Evolutionary conservation across 2,888 invertebrate genomes (phyloP).

Genomic region (Acanthoscelides obtectus): DNA sequence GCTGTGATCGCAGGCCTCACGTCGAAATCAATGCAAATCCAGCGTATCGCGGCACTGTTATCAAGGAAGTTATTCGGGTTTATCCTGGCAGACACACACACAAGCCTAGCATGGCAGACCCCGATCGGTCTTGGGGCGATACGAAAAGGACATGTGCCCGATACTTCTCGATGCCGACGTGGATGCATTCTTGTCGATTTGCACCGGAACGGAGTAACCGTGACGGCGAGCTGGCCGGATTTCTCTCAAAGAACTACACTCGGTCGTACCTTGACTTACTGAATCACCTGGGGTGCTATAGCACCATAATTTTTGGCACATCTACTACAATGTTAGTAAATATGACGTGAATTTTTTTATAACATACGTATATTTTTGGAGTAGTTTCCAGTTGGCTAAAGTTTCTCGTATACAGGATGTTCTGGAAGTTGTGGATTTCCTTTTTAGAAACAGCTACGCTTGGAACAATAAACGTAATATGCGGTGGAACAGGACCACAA

Average conservation of each 20-base stretch:
- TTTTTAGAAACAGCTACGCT: no score
- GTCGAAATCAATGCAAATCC: conserved; percentile 33
- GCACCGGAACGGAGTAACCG: conserved; percentile 8
- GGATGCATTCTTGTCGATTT: conserved; percentile 19
- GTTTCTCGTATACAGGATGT: no score
- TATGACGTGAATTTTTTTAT: no score
- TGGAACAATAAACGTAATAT: no score
- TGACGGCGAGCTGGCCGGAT: conserved; percentile 9
- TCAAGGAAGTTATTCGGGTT: conserved; percentile 32
- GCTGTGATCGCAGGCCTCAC: conserved; percentile 16
- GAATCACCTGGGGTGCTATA: not conserved
- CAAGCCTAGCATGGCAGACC: not conserved
- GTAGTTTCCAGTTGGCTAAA: no score
- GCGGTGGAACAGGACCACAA: no score
- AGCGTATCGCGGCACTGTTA: conserved; percentile 31
- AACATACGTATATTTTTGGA: no score
- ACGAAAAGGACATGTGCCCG: conserved; percentile 25
- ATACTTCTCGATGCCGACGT: conserved; percentile 9
- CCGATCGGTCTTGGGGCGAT: conserved; percentile 14
- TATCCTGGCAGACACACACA: conserved; percentile 3
- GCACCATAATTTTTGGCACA: no score
- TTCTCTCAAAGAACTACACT: not conserved
- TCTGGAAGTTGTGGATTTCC: no score
- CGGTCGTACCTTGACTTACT: not conserved
- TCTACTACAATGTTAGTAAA: no score